Conservation (phyloP, 2,113 vertebrate genomes). For the Channa maculata region DNA sequence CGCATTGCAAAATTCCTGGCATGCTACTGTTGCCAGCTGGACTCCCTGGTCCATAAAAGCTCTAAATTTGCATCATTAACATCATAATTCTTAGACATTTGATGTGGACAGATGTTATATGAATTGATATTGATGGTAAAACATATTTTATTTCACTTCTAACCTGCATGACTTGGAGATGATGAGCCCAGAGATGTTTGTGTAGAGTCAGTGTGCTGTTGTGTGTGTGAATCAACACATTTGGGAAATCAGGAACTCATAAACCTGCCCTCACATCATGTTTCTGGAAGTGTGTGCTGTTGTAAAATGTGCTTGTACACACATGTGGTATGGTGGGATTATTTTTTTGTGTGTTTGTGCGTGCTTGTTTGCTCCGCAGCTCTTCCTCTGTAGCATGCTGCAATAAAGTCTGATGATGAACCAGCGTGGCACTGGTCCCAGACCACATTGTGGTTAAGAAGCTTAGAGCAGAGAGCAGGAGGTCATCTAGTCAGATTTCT, state of each 20-base stretch:
- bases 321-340: constrained; percentile 12
- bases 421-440: constrained; percentile 63
- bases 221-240: not conserved
- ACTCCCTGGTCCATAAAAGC: no score
- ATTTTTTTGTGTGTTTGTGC: constrained; percentile 11
- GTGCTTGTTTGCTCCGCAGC: constrained; percentile 34
- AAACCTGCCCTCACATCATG: not conserved
- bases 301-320: not conserved
- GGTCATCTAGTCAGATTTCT: constrained; percentile 69
- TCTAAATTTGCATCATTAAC: no score
- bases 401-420: constrained; percentile 50
- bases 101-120: no score
- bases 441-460: constrained; percentile 68
- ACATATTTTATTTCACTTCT: no score
- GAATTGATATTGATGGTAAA: no score
- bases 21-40: no score
- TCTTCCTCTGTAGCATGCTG: constrained; percentile 32
- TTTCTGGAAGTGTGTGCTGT: not conserved
- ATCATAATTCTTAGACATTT: no score
- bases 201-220: constrained; percentile 4
- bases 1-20: no score
- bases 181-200: not conserved
- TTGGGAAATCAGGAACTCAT: not conserved
- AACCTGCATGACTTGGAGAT: not conserved
- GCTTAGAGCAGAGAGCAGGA: constrained; percentile 67